phyloP scores from a whole-genome alignment of 2,888 invertebrate genomes.

The Nudaria mundana region DNA sequence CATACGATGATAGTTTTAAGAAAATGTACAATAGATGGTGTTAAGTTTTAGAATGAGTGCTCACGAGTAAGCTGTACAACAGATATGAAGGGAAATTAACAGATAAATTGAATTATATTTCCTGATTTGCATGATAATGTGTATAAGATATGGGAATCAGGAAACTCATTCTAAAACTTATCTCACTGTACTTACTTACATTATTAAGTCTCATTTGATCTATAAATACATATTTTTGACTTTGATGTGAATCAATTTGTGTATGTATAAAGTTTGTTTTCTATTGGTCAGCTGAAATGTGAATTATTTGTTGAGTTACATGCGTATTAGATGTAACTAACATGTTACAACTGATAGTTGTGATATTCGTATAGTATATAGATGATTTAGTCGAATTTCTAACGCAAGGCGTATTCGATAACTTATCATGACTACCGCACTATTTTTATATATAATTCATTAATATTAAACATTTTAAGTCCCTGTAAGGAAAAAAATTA shows the following conservation, averaged over 20 bases:
- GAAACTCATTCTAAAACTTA: no score
- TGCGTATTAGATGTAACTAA: constrained; percentile 9
- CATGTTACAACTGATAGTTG: constrained; percentile 43
- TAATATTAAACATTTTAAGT: constrained; percentile 51
- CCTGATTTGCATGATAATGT: no score
- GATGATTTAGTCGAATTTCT: constrained; percentile 59
- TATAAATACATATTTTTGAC: constrained; percentile 19
- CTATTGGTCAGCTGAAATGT: constrained; percentile 53
- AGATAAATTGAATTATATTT: no score
- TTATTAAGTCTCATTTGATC: no score
- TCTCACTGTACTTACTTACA: no score
- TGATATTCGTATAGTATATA: constrained; percentile 64
- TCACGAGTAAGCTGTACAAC: no score
- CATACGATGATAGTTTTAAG: constrained; percentile 37
- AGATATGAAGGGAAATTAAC: no score
- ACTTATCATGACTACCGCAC: constrained; percentile 50
- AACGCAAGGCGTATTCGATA: constrained; percentile 60
- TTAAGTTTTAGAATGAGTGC: no score
- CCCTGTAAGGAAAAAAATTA: constrained; percentile 39
- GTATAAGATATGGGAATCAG: no score
- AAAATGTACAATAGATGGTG: no score
- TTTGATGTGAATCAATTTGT: constrained; percentile 28
- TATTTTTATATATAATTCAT: constrained; percentile 61
- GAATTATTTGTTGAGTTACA: constrained; percentile 21
- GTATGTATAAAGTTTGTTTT: constrained; percentile 39